Percentiles rank a stretch among this genome's conserved stretches.
These are phyloP conservation scores for Phanerotoma sp. DNA, from an alignment of 2,888 invertebrate genomes.

Conservation along the genomic window DNA sequence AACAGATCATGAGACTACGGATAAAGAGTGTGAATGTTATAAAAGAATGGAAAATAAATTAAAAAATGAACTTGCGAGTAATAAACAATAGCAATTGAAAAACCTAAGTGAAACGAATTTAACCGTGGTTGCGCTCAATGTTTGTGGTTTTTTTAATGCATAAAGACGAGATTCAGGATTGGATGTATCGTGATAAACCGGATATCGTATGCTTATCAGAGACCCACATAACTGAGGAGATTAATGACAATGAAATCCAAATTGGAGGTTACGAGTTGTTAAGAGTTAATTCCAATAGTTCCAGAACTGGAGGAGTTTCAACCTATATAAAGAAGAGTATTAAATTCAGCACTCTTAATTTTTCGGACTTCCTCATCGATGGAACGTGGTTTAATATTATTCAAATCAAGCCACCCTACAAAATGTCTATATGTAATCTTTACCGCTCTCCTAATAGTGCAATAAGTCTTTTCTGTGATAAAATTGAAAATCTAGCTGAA, in stretches of 20 bases:
- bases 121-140: conserved; percentile 12
- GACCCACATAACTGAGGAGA: conserved; percentile 20
- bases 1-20: neutral
- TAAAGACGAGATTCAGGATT: conserved; percentile 23
- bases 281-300: conserved; percentile 7
- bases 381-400: conserved; percentile 15
- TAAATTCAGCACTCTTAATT: neutral
- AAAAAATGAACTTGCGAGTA: neutral
- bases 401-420: neutral
- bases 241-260: conserved; percentile 11
- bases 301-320: conserved; percentile 17
- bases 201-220: conserved; percentile 20
- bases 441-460: conserved; percentile 10
- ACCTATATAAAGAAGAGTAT: conserved; percentile 1
- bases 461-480: conserved; percentile 12
- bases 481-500: conserved; percentile 4
- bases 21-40: neutral
- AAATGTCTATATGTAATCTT: conserved; percentile 7
- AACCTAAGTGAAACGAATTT: neutral
- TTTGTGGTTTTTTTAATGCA: conserved; percentile 20
- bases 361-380: neutral
- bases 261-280: conserved; percentile 13
- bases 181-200: conserved; percentile 5
- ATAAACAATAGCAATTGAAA: neutral
- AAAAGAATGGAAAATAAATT: neutral